Evolutionary conservation across 2,888 invertebrate genomes (phyloP), one percentile per base, ranked within the genome.

Genomic region (Brachyopa scutellaris): DNA sequence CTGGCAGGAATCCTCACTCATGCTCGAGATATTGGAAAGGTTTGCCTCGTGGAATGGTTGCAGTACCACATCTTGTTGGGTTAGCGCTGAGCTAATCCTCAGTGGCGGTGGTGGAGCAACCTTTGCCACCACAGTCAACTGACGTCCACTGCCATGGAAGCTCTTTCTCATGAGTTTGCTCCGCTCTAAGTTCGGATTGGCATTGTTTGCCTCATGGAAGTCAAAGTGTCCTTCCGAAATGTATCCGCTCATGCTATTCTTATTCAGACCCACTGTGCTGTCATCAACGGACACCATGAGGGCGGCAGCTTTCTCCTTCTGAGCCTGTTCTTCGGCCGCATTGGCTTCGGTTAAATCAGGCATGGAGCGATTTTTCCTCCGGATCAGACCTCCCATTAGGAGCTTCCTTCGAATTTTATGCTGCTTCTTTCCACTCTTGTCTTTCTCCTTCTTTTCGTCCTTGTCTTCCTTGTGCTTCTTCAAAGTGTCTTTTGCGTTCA

Each of bases 101-200:
- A 97, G 92, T 59, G 97, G 97, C 45, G 97, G 97, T 9, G 97
- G 97, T 8, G 95, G 95, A 2, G 95, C 95, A 13, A 97, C 96
- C 91, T 96, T 97, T 13, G 96, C 95, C 38, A 94, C 94, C 69
- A 94, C 95, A 11, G 95, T 95, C 82, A 96, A 89, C 86, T 95
- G 94, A 88, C 96, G 95, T 0, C 95, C 95, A 87, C 96, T 96
- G 40, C 96, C 95, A 87, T 96, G 96, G 89, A 96, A 96, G 89
- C 96, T 96, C 88, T 97, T 97, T 85, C 96, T 92, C 96, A 97
- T 97, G 73, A 97, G 91, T 87, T 95, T 95, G 89, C 96, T 96
- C 83, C 96, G 93, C 88, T 97, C 96, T 64, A 97, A 92, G 88
- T 96, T 96, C 0, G 96, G 95, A 90, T 96, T 96, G 26, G 94